Base-by-base conservation (phyloP, 2,888 invertebrate genomes). In the Acrobasis suavella region DNA sequence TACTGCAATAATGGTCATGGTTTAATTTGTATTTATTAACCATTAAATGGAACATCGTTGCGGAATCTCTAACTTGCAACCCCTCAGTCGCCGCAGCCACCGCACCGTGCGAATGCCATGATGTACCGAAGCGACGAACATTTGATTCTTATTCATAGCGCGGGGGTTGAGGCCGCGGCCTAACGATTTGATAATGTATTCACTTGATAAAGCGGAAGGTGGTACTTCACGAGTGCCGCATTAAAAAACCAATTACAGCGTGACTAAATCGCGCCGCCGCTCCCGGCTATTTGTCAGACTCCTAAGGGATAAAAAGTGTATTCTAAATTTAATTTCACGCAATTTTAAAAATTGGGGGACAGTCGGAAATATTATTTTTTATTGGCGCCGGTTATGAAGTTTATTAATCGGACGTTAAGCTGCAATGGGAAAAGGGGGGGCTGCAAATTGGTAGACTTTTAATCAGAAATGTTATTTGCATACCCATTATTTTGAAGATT, bases 311-410 rank as follows among this genome's bases (percentile, higher is more conserved):
- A 82, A 89, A 87, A 85, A 82, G 87, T 91, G 85, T 85, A 91
- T 89, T 89, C 85, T 85, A 91, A 91, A 92, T 91, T 92, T 92
- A 92, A 92, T 92, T 92, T 92, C 90, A 92, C 91, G 92, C 91
- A 90, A 88, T 91, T 91, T 89, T 73, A 83, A 85, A 89, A 88
- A 83, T 78, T 83, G 81, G 89, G 90, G 91, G 86, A 83, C 84
- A 83, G 72, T 81, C 72, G 67, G 81, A 73, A 78, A 81, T 79
- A 80, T 87, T 85, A 83, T 83, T 88, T 89, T 89, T 89, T 87
- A 88, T 86, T 82, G 82, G 80, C 77, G 68, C 78, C 73, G 69
- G 80, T 82, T 84, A 81, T 78, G 75, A 77, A 85, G 85, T 86
- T 86, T 85, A 82, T 85, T 85, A 86, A 84, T 84, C 73, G 73